These are phyloP conservation scores for Antechinus stuartii DNA, from an alignment of 2,113 vertebrate species.

Conservation along the genomic window DNA sequence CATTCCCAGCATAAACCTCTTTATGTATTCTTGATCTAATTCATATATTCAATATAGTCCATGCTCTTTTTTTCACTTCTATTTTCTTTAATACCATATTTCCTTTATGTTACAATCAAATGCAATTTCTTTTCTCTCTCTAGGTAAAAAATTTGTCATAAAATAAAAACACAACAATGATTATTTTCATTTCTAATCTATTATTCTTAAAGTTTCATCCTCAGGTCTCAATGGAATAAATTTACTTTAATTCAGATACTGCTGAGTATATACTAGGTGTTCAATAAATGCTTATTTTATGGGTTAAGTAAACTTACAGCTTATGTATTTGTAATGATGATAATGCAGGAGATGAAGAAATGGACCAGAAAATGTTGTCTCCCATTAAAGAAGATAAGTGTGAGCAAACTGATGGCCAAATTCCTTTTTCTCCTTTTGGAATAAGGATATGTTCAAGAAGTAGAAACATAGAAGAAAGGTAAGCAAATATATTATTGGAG, in stretches of 20 bases:
- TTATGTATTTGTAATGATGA: not conserved
- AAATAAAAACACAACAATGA: not conserved
- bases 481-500: not conserved
- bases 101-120: not conserved
- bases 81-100: not conserved
- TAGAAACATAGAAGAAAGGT: conserved; percentile 77
- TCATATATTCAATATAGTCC: not conserved
- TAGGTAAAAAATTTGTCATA: not conserved
- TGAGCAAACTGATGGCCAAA: conserved; percentile 52
- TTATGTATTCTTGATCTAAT: not conserved
- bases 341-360: not conserved
- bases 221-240: not conserved
- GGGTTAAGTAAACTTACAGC: not conserved
- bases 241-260: not conserved
- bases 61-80: not conserved
- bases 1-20: not conserved
- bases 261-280: not conserved
- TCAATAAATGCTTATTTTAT: not conserved
- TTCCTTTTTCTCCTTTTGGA: conserved; percentile 63
- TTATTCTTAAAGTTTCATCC: not conserved
- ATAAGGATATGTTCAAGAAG: conserved; percentile 38
- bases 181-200: not conserved
- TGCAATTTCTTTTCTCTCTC: not conserved
- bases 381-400: conserved; percentile 70
- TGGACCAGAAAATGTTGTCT: conserved; percentile 15